These are phyloP conservation scores for Neoarius graeffei DNA, from an alignment of 2,113 vertebrate species.

Conservation along the genomic window DNA sequence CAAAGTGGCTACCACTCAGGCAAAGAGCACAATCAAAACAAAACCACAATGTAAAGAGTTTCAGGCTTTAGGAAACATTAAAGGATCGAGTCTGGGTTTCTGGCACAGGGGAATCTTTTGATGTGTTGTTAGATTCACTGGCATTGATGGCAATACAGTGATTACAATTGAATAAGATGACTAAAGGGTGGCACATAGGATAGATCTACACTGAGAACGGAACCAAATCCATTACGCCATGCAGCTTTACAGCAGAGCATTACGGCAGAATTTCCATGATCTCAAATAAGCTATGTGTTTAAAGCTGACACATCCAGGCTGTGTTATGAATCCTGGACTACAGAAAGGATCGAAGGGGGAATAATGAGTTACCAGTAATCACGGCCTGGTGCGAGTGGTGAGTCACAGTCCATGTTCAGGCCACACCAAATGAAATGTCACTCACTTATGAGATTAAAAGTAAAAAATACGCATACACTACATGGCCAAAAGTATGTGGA, in stretches of 20 bases:
- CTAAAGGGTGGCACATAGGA: neutral
- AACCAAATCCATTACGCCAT: conserved; percentile 27
- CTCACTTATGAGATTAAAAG: neutral
- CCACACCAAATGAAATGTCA: neutral
- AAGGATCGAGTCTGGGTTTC: neutral
- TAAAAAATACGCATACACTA: neutral
- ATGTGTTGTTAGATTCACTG: conserved; percentile 1
- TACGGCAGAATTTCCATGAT: conserved; percentile 38
- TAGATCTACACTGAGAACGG: neutral
- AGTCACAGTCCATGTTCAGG: neutral
- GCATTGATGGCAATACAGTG: neutral
- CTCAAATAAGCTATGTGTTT: conserved; percentile 1
- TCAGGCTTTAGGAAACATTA: conserved; percentile 6
- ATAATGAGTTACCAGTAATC: conserved; percentile 3
- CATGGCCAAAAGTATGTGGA: neutral
- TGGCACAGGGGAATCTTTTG: neutral
- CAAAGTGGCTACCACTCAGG: neutral
- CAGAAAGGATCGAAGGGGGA: neutral
- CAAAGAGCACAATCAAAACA: conserved; percentile 18
- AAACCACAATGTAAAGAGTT: conserved; percentile 7
- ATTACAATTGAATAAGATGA: conserved; percentile 3
- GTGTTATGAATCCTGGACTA: conserved; percentile 8
- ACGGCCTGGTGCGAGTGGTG: neutral
- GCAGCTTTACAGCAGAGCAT: conserved; percentile 20
- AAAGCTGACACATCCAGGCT: neutral